Conservation (phyloP, 2,888 invertebrate species). For the Mellilla xanthometata region DNA sequence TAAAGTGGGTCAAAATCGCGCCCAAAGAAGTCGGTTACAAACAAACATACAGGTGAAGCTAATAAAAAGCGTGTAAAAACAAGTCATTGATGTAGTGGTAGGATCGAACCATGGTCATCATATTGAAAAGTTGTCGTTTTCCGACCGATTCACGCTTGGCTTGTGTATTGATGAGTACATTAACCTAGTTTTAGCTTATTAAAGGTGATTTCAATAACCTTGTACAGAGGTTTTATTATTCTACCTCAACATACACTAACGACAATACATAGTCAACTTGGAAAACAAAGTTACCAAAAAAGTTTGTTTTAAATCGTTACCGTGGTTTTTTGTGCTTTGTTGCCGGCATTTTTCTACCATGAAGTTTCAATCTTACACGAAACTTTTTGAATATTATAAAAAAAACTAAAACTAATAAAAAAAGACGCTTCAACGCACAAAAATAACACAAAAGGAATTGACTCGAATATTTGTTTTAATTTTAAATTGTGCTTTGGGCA, state of each 20-base stretch:
- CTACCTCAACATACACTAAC: constrained; percentile 32
- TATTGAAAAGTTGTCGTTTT: too few relatives aligned
- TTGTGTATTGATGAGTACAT: too few relatives aligned
- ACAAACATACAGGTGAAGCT: too few relatives aligned
- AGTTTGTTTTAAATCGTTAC: constrained; percentile 5
- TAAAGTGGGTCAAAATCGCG: too few relatives aligned
- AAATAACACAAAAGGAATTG: constrained; percentile 21
- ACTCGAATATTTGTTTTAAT: constrained; percentile 39
- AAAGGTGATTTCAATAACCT: too few relatives aligned
- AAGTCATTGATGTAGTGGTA: too few relatives aligned
- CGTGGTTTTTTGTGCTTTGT: constrained; percentile 8
- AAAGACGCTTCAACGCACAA: constrained; percentile 5
- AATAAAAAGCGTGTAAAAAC: too few relatives aligned
- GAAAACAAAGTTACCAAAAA: constrained; percentile 31
- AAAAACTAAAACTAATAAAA: background rate
- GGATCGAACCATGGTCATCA: too few relatives aligned
- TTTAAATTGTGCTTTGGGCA: constrained; percentile 49
- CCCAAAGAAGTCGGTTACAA: too few relatives aligned
- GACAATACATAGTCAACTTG: constrained; percentile 20
- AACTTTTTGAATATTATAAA: background rate
- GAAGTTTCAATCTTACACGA: background rate
- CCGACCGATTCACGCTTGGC: too few relatives aligned
- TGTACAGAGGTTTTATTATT: constrained; percentile 23
- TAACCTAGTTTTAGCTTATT: too few relatives aligned
- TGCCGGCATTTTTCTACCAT: background rate